Percentiles rank a stretch among this genome's conserved stretches.
Conservation (phyloP, 2,113 vertebrate species). For the Hippocampus abdominalis region DNA sequence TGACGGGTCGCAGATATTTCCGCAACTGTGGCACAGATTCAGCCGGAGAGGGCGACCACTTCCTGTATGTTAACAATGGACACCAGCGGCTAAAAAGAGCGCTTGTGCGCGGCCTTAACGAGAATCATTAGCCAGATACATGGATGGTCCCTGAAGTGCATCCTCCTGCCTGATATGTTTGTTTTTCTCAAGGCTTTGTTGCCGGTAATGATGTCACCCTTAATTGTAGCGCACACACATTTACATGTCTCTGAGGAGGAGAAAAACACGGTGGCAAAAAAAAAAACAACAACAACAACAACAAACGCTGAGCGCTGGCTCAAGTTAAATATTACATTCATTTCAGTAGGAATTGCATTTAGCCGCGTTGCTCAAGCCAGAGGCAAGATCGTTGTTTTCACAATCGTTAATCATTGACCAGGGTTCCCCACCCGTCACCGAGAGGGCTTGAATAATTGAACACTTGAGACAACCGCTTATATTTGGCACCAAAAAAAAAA, state of each 20-base stretch:
- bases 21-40: not conserved
- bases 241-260: constrained; percentile 29
- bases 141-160: constrained; percentile 34
- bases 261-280: not conserved
- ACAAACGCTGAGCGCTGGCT: not conserved
- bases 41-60: too few relatives aligned
- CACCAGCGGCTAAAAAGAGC: not conserved
- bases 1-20: too few relatives aligned
- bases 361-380: not conserved
- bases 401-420: constrained; percentile 42
- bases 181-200: constrained; percentile 62
- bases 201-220: constrained; percentile 54
- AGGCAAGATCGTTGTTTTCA: constrained; percentile 21
- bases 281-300: too few relatives aligned
- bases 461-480: not conserved
- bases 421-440: constrained; percentile 2
- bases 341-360: not conserved
- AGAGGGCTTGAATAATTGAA: not conserved
- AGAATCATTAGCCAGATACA: not conserved
- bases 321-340: constrained; percentile 36
- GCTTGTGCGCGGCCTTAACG: too few relatives aligned
- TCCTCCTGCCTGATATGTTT: constrained; percentile 47
- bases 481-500: not conserved
- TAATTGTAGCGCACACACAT: constrained; percentile 35
- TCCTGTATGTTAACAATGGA: not conserved